These are phyloP conservation scores for Poeciliopsis gracilis DNA, from an alignment of 2,797 vertebrate species.

Conservation along the genomic window DNA sequence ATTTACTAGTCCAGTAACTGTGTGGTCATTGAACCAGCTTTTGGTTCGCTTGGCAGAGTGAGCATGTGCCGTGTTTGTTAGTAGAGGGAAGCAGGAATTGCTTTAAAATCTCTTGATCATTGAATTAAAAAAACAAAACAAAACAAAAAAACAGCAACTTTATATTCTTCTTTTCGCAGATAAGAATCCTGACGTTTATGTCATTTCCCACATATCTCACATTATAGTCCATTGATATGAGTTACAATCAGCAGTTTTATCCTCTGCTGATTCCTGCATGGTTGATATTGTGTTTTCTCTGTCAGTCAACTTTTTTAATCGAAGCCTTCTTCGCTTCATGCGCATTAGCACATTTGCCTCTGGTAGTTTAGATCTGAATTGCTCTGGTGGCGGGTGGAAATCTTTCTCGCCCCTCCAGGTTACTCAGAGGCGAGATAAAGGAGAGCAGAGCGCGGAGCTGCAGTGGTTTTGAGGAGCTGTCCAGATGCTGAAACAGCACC, in stretches of 20 bases:
- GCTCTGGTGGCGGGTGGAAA: slow-evolving; percentile 10
- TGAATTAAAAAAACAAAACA: neutral
- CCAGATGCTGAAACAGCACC: slow-evolving; percentile 70
- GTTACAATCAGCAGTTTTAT: too few relatives aligned
- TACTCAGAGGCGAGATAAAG: slow-evolving; percentile 28
- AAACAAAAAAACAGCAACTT: too few relatives aligned
- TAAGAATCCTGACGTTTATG: neutral
- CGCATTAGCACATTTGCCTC: slow-evolving; percentile 14
- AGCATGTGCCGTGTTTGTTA: neutral
- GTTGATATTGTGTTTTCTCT: slow-evolving; percentile 14
- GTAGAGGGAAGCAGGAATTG: neutral
- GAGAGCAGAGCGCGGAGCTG: slow-evolving; percentile 27
- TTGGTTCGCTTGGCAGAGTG: neutral
- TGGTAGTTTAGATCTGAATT: slow-evolving; percentile 26
- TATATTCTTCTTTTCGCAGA: neutral
- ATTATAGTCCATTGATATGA: neutral
- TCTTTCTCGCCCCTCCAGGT: slow-evolving; percentile 17
- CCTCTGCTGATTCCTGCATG: neutral
- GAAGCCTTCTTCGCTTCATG: neutral
- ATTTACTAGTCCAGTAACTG: neutral
- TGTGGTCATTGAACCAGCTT: neutral
- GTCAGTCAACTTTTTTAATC: slow-evolving; percentile 30
- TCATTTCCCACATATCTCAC: neutral
- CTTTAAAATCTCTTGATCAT: neutral
- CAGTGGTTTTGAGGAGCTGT: slow-evolving; percentile 68